Evolutionary conservation across 53 echinoderm and acorn worm genomes (phyloP).

Genomic region (Paracentrotus lividus): DNA sequence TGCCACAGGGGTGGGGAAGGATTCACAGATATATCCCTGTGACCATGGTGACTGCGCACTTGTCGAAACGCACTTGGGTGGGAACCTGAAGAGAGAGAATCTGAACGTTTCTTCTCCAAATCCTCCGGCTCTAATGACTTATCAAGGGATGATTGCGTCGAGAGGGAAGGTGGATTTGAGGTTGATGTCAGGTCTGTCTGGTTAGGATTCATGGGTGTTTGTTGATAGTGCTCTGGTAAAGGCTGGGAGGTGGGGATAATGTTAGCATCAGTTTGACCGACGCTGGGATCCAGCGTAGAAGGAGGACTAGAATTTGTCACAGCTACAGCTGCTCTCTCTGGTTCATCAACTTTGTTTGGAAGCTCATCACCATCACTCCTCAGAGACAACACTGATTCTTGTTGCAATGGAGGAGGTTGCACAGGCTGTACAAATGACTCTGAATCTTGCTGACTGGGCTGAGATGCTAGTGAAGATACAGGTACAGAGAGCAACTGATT

Average conservation of each 20-base stretch:
- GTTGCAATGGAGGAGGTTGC: not conserved
- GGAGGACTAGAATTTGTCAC: not conserved
- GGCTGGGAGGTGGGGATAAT: not conserved
- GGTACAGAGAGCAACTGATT: conserved; percentile 42
- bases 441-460: conserved; percentile 15
- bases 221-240: not conserved
- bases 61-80: conserved; percentile 66
- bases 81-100: conserved; percentile 59
- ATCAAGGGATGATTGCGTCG: conserved; percentile 30
- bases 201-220: not conserved
- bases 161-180: not conserved
- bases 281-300: not conserved
- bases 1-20: conserved; percentile 99
- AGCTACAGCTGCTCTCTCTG: not conserved
- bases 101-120: conserved; percentile 42
- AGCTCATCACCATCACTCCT: conserved; percentile 34
- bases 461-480: not conserved
- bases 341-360: not conserved
- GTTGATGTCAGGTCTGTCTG: conserved; percentile 26
- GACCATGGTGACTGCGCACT: conserved; percentile 57
- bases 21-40: conserved; percentile 76
- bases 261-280: not conserved
- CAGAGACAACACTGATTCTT: not conserved
- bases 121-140: not conserved
- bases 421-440: not conserved